A percentile compares a stretch with the other conserved stretches of the same genome.
Conservation (phyloP, 1,140 invertebrate genomes). For the Andricus grossulariae region DNA sequence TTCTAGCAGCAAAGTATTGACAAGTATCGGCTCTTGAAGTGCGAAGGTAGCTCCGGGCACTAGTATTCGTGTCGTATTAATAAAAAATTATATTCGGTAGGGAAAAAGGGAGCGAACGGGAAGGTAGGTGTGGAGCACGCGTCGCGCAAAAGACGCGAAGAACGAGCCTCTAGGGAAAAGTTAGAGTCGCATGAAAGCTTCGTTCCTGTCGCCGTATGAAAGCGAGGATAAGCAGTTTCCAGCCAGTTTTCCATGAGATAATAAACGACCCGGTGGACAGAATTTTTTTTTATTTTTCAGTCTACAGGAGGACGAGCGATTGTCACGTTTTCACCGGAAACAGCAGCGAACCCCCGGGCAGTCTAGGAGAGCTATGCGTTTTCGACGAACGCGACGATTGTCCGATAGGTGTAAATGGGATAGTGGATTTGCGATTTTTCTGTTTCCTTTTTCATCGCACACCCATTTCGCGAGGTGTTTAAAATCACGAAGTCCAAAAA, state of each 20-base stretch:
- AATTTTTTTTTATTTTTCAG: neutral
- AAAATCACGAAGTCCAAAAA: slow-evolving; percentile 11
- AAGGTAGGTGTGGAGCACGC: slow-evolving; percentile 7
- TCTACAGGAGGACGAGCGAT: slow-evolving; percentile 6
- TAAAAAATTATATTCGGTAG: slow-evolving; percentile 25
- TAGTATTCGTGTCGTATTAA: slow-evolving; percentile 12
- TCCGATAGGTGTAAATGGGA: slow-evolving; percentile 15
- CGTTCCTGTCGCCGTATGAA: slow-evolving; percentile 23
- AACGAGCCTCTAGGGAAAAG: slow-evolving; percentile 23
- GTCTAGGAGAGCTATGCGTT: slow-evolving; percentile 15
- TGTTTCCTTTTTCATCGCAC: neutral
- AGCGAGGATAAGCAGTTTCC: slow-evolving; percentile 21
- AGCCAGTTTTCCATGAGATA: slow-evolving; percentile 23
- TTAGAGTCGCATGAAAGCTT: slow-evolving; percentile 19
- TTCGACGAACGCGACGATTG: slow-evolving; percentile 12
- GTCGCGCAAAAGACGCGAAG: slow-evolving; percentile 20
- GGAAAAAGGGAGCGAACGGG: slow-evolving; percentile 1
- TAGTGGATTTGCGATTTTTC: slow-evolving; percentile 18
- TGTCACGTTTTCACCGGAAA: slow-evolving; percentile 24
- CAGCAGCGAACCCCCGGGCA: slow-evolving; percentile 5
- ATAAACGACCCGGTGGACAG: neutral
- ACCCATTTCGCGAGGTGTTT: neutral
- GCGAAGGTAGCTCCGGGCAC: neutral
- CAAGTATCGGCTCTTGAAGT: slow-evolving; percentile 3
- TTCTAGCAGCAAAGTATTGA: neutral